Conservation (phyloP, 2,797 vertebrate species). For the Australoheros facetus region DNA sequence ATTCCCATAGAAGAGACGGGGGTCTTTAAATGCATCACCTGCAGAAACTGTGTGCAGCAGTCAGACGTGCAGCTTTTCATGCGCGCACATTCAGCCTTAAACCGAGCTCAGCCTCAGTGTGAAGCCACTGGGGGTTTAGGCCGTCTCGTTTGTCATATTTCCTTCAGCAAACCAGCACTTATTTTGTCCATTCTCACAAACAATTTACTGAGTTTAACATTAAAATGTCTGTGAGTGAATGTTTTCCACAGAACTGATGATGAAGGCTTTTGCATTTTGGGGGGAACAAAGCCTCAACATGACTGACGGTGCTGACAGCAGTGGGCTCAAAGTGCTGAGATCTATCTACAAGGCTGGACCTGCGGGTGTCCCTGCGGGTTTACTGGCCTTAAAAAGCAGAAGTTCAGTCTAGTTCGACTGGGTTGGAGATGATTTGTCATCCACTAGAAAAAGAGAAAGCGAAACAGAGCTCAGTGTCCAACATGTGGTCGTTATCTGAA, state of each 20-base stretch:
- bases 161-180: conserved; percentile 20
- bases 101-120: conserved; percentile 19
- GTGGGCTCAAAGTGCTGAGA: not conserved
- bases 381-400: not conserved
- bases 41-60: not conserved
- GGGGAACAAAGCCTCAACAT: not conserved
- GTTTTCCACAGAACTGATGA: conserved; percentile 21
- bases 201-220: not conserved
- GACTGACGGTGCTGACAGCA: not conserved
- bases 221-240: not conserved
- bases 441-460: too few species aligned
- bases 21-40: not conserved
- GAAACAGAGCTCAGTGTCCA: not conserved
- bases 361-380: not conserved
- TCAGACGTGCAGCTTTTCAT: not conserved
- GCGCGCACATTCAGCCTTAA: not conserved
- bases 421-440: not conserved
- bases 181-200: conserved; percentile 19
- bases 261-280: not conserved
- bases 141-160: not conserved
- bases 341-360: not conserved
- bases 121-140: conserved; percentile 10
- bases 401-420: not conserved
- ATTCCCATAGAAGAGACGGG: accelerated
- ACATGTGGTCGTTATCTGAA: not conserved